Conservation (phyloP, 2,888 invertebrate species). For the Nymphalis polychloros region DNA sequence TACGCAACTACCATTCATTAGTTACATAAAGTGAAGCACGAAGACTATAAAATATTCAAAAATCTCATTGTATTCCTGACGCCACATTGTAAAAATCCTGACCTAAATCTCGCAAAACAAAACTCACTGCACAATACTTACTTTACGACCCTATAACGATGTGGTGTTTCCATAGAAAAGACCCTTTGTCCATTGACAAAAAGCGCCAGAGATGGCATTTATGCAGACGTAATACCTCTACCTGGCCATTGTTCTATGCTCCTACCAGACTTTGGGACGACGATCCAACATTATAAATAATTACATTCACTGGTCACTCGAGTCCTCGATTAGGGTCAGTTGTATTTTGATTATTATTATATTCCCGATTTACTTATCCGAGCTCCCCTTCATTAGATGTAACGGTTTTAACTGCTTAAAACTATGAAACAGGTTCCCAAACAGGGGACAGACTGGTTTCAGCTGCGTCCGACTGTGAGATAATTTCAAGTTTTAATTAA, state of each 20-base stretch:
- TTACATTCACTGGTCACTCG: conserved; percentile 76
- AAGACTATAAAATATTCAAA: conserved; percentile 60
- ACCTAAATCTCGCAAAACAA: conserved; percentile 79
- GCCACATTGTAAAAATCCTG: conserved; percentile 78
- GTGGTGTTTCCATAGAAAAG: conserved; percentile 80
- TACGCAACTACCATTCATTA: conserved; percentile 8
- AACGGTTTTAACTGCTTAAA: conserved; percentile 81
- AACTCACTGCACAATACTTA: conserved; percentile 76
- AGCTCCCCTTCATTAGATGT: conserved; percentile 80
- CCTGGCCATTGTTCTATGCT: conserved; percentile 76
- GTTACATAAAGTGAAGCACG: conserved; percentile 17
- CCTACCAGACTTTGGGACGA: conserved; percentile 74
- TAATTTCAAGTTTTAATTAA: conserved; percentile 72
- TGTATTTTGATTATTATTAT: conserved; percentile 74
- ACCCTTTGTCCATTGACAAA: conserved; percentile 79
- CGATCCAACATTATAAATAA: conserved; percentile 75
- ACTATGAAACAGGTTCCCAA: conserved; percentile 77
- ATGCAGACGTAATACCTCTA: conserved; percentile 74
- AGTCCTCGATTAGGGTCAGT: conserved; percentile 70
- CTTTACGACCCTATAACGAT: conserved; percentile 80
- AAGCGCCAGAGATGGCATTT: conserved; percentile 74
- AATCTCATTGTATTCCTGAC: conserved; percentile 66
- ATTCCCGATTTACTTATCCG: conserved; percentile 70
- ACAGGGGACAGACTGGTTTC: conserved; percentile 74
- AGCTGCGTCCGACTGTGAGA: conserved; percentile 69